phyloP scores from a whole-genome alignment of 2,888 invertebrate species.

The Spilosoma lubricipeda region DNA sequence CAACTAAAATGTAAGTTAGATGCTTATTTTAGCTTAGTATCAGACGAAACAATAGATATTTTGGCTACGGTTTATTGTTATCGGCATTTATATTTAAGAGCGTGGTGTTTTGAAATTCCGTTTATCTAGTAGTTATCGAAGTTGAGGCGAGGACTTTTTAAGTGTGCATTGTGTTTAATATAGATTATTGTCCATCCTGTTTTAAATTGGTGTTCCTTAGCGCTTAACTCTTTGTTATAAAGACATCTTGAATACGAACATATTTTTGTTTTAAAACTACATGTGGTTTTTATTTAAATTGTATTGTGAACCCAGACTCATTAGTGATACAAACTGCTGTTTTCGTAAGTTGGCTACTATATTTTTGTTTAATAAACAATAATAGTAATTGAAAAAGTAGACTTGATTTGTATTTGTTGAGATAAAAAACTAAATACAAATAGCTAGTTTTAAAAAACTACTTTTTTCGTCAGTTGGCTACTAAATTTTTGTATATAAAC shows the following conservation, averaged over 20 bases:
- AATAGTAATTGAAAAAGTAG: neutral
- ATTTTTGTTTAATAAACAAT: neutral
- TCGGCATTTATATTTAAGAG: neutral
- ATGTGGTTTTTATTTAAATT: neutral
- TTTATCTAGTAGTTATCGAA: constrained; percentile 10
- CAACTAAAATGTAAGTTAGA: constrained; percentile 36
- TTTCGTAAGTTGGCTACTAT: neutral
- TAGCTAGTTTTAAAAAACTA: no score
- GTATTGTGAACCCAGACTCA: neutral
- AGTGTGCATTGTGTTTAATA: neutral
- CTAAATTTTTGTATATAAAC: neutral
- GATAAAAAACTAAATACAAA: neutral
- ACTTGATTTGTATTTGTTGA: neutral
- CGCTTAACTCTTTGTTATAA: neutral
- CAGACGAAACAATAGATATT: neutral
- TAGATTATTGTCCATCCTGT: constrained; percentile 1
- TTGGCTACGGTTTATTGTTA: constrained; percentile 1
- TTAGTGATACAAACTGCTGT: neutral
- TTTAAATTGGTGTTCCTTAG: neutral
- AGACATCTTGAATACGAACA: neutral
- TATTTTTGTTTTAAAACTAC: neutral
- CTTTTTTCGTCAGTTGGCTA: neutral
- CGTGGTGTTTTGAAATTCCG: neutral
- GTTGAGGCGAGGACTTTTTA: neutral
- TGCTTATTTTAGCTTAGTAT: constrained; percentile 18